These are phyloP conservation scores for Ganaspis brasiliensis DNA, from an alignment of 2,888 invertebrate species.

Conservation along the genomic window DNA sequence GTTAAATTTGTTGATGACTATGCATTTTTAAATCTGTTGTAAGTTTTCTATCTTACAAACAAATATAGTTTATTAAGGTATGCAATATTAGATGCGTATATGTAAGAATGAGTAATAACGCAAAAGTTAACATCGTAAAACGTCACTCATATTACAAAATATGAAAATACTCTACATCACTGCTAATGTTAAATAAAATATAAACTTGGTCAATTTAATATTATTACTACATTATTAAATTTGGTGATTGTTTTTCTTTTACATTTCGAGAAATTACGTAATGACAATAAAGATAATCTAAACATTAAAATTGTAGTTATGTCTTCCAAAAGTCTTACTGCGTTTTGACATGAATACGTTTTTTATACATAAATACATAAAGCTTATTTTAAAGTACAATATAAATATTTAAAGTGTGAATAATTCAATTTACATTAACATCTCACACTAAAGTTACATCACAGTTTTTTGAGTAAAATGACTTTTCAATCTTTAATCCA, in stretches of 20 bases:
- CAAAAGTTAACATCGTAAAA: neutral
- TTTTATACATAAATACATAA: no score
- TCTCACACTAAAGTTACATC: neutral
- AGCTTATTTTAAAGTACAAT: no score
- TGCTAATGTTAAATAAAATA: neutral
- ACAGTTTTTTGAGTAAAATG: neutral
- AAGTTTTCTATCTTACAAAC: neutral
- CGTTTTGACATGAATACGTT: no score
- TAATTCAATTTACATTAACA: no score
- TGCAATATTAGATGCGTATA: neutral
- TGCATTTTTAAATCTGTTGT: constrained; percentile 18
- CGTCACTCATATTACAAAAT: neutral
- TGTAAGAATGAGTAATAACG: constrained; percentile 8
- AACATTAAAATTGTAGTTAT: no score
- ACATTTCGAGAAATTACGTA: no score
- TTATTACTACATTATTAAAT: no score
- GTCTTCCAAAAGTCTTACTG: no score
- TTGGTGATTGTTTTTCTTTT: no score
- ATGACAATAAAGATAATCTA: no score
- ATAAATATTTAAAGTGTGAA: no score
- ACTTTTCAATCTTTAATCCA: neutral
- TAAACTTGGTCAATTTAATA: no score
- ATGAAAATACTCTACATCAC: neutral
- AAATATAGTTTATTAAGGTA: constrained; percentile 6
- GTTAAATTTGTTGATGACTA: constrained; percentile 21